Base-by-base conservation (phyloP, 2,797 vertebrate genomes). In the Anguilla pacifica region DNA sequence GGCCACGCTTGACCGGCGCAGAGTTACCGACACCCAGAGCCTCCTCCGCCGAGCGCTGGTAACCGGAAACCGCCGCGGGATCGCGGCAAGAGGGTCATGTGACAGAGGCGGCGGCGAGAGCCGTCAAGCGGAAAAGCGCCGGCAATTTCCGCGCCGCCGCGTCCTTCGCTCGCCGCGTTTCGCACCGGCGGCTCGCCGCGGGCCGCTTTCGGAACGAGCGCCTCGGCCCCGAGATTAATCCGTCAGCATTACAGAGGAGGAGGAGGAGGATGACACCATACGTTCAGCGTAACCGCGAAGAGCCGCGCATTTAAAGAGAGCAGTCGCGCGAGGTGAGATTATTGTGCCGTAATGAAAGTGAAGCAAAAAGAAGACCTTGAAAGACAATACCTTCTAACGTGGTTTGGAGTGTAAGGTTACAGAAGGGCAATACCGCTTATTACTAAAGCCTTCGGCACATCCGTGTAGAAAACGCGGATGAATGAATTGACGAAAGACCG, bases 141-240 rank as follows among this genome's bases (percentile, higher is more conserved):
- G 6, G 90, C 88, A 87, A 87, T 83, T 83, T 74, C 88, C 59
- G 53, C 55, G 85, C 86, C 89, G 46, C 89, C 85, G 86, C 87
- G 59, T 61, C 25, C 59, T 67, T 61, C 53, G 74, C 86, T 35
- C 51, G 11, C 9, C 31, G 2, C 51, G 6, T 43, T 19, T 59
- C 25, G 13, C 86, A n/a, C 67, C 64, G 86, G 43, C 25, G 39
- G 43, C 59, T 83, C 31, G 28, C 31, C 61, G 77, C 53, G 39
- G 55, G 53, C 77, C 0, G 6, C 25, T 39, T 55, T 81, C 22
- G 6, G 67, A 31, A 1, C 39, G 43, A 53, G 64, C 11, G 43
- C 19, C 49, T 39, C 72, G 9, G 19, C n/a, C 25, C n/a, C 35
- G n/a, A 55, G 86, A 39, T 46, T 11, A 51, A 51, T n/a, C 39